A percentile compares a stretch with the other conserved stretches of the same genome.
Conservation (phyloP, 2,113 vertebrate species). For the Tetrax tetrax region DNA sequence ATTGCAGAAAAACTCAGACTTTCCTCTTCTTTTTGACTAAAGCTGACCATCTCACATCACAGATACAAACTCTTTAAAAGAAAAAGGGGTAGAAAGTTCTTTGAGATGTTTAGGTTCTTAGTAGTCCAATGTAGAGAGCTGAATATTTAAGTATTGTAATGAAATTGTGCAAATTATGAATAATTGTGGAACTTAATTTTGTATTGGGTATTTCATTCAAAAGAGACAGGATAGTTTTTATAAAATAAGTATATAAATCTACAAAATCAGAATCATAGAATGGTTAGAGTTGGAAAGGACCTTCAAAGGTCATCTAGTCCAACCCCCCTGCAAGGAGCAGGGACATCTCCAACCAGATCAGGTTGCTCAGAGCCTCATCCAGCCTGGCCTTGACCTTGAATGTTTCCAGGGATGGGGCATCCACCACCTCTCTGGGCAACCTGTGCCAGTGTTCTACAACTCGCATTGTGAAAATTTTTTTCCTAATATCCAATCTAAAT, state of each 20-base stretch:
- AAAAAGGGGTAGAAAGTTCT: background rate
- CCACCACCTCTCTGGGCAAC: too few relatives aligned
- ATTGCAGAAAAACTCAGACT: background rate
- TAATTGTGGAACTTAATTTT: background rate
- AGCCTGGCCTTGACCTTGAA: too few relatives aligned
- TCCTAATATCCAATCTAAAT: too few relatives aligned
- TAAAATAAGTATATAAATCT: background rate
- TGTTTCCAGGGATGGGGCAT: too few relatives aligned
- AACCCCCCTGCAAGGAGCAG: too few relatives aligned
- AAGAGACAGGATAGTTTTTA: background rate
- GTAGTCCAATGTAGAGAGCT: background rate
- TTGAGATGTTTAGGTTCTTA: background rate
- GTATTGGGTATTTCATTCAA: background rate
- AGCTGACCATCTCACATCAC: background rate
- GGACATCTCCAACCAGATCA: too few relatives aligned
- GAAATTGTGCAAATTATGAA: background rate
- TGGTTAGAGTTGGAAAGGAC: too few relatives aligned
- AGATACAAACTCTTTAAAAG: background rate
- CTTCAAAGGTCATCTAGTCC: too few relatives aligned
- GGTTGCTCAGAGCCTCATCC: too few relatives aligned
- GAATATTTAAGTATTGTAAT: background rate
- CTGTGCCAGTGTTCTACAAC: too few relatives aligned
- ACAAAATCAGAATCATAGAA: background rate
- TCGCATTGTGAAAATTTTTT: too few relatives aligned
- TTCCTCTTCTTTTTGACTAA: background rate